A percentile compares a stretch with the other conserved stretches of the same genome.
phyloP scores from a whole-genome alignment of 2,888 invertebrate species.

The Noctua pronuba region DNA sequence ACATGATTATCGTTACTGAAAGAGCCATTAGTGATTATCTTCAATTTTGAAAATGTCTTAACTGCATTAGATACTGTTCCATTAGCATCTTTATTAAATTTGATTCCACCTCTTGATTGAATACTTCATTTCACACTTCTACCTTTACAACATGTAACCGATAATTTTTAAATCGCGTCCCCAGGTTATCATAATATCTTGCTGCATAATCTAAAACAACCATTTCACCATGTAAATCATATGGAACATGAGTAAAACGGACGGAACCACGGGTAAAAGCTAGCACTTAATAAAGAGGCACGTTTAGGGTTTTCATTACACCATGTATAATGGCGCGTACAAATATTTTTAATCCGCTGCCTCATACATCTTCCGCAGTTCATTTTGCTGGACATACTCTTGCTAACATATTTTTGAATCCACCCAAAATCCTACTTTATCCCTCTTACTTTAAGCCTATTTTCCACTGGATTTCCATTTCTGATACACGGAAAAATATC shows the following conservation, averaged over 20 bases:
- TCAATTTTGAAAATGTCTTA: neutral
- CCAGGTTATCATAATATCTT: conserved; percentile 4
- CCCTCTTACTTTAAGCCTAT: conserved; percentile 34
- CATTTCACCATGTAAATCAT: conserved; percentile 26
- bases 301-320: conserved; percentile 88
- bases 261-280: conserved; percentile 60
- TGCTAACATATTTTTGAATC: conserved; percentile 73
- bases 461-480: conserved; percentile 47
- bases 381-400: conserved; percentile 86
- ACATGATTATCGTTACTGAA: neutral
- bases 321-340: conserved; percentile 89
- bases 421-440: conserved; percentile 69
- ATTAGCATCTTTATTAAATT: too few relatives aligned
- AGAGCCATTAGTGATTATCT: neutral
- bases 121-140: neutral
- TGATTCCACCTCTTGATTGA: neutral
- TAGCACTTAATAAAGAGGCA: conserved; percentile 87
- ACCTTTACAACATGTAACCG: neutral
- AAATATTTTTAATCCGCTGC: conserved; percentile 90
- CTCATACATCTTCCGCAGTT: conserved; percentile 90
- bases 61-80: too few relatives aligned
- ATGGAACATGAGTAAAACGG: conserved; percentile 50
- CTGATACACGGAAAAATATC: conserved; percentile 22
- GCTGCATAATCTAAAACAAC: conserved; percentile 18
- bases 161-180: neutral